A percentile compares a stretch with the other conserved stretches of the same genome.
Conservation (phyloP, 2,888 invertebrate genomes). For the Craniophora ligustri region DNA sequence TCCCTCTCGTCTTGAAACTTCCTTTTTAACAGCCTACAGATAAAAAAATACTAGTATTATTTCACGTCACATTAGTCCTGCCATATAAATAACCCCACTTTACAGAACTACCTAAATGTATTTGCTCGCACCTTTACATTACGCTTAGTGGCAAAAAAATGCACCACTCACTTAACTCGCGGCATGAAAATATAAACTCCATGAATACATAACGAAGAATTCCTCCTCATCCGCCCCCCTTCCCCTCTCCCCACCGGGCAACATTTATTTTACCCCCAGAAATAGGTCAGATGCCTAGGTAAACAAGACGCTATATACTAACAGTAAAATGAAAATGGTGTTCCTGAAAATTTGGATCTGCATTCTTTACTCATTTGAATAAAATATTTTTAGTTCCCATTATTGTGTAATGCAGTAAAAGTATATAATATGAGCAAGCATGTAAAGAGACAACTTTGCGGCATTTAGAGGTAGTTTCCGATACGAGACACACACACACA, state of each 20-base stretch:
- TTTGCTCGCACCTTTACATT: slow-evolving; percentile 25
- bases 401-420: too few species aligned
- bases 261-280: slow-evolving; percentile 42
- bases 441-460: too few species aligned
- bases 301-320: slow-evolving; percentile 31
- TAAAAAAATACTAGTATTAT: too few species aligned
- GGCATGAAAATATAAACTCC: slow-evolving; percentile 59
- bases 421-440: too few species aligned
- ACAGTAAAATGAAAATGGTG: slow-evolving; percentile 23
- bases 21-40: too few species aligned
- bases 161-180: slow-evolving; percentile 42
- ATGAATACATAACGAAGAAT: slow-evolving; percentile 60
- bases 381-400: too few species aligned
- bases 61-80: background rate
- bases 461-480: too few species aligned
- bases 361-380: too few species aligned
- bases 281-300: slow-evolving; percentile 40
- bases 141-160: slow-evolving; percentile 44
- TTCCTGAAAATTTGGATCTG: slow-evolving; percentile 7
- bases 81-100: slow-evolving; percentile 8
- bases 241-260: slow-evolving; percentile 7
- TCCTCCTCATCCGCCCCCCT: slow-evolving; percentile 12
- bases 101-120: slow-evolving; percentile 11
- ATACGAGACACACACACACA: too few species aligned
- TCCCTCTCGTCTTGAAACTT: too few species aligned